Evolutionary conservation across 2,888 invertebrate species (phyloP), one percentile per base, ranked within the genome.

Genomic region (Dyspetes luteomarginatus): DNA sequence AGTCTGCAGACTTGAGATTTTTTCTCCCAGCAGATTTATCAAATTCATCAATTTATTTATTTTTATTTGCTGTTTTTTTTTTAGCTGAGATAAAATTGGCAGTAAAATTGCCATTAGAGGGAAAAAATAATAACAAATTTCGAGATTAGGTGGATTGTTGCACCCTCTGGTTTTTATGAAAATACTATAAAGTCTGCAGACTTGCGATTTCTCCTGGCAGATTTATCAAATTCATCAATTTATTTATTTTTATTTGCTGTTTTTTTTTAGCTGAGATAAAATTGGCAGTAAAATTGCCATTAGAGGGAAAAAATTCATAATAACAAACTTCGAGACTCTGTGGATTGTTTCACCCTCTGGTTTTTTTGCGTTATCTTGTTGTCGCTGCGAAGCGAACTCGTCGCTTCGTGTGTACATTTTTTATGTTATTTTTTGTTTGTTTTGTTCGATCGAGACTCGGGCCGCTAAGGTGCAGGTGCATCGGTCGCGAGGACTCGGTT

Each of bases 341-440:
- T 3, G 55, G 15, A 50, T 60, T 30, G 30, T 56, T 30, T 52
- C 43, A 22, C 22, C 45, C 68, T 48, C 41, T 56, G 50, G n/a
- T n/a, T n/a, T n/a, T 69, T 79, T 74, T 22, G 62, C 56, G 15
- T 22, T 78, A 60, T 43, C 67, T 58, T 7, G 55, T 22, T 50
- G 24, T 12, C 41, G 12, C 30, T 43, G 36, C 52, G 50, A 3
- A 58, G 30, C 24, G 15, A 67, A 72, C 78, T 72, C 67, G 56
- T 67, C 26, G 68, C 60, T 41, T 45, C 62, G 58, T 56, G 12
- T 15, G 9, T 48, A 30, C 55, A 41, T 41, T 28, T 60, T 45
- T 48, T 17, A 17, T 45, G 0, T 48, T 48, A 4, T 3, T 48
- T n/a, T 48, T 17, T 48, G 12, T n/a, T 15, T 1, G 2, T 15